Percentiles rank a stretch among this genome's conserved stretches.
These are phyloP conservation scores for Cherax quadricarinatus DNA, from an alignment of 1,140 invertebrate genomes.

Conservation along the genomic window DNA sequence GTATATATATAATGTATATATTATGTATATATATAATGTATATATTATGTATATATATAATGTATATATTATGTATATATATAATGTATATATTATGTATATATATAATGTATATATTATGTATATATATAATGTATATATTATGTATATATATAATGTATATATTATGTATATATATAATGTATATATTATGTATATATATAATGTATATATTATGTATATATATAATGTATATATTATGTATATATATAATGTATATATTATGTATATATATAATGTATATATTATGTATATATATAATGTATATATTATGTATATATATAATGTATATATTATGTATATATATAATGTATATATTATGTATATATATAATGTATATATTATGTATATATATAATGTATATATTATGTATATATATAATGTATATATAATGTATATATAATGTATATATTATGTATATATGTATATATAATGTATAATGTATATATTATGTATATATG, in stretches of 20 bases:
- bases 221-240: neutral
- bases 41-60: constrained; percentile 2
- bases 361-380: neutral
- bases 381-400: no score
- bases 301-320: neutral
- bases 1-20: neutral
- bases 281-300: neutral
- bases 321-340: constrained; percentile 1
- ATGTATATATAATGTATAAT: no score
- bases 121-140: neutral
- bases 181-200: no score
- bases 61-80: neutral
- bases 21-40: neutral
- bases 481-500: no score
- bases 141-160: no score
- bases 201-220: no score
- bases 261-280: neutral
- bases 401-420: no score
- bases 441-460: no score
- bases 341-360: constrained; percentile 9
- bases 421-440: neutral
- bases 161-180: no score
- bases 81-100: constrained; percentile 2
- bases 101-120: no score
- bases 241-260: neutral